Conservation (phyloP, 2,797 vertebrate genomes). For the Siniperca scherzeri region DNA sequence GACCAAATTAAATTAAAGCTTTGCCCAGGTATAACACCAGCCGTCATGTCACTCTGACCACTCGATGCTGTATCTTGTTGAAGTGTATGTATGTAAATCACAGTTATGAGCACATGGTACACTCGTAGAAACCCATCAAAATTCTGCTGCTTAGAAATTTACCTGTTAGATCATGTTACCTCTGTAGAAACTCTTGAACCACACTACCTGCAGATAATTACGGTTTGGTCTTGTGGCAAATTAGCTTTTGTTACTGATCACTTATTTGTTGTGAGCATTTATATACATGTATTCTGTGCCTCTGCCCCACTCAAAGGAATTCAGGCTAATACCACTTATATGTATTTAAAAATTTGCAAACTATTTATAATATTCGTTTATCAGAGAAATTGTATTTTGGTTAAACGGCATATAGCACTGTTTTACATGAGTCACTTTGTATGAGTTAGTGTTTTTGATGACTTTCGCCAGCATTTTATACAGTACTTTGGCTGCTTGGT, state of each 20-base stretch:
- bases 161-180: slow-evolving; percentile 26
- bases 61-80: slow-evolving; percentile 5
- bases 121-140: slow-evolving; percentile 24
- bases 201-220: slow-evolving; percentile 34
- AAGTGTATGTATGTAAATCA: background rate
- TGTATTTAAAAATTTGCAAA: slow-evolving; percentile 55
- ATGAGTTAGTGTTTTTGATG: slow-evolving; percentile 37
- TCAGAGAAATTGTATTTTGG: slow-evolving; percentile 60
- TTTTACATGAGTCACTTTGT: slow-evolving; percentile 59
- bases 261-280: slow-evolving; percentile 37
- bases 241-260: slow-evolving; percentile 54
- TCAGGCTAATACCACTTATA: slow-evolving; percentile 63
- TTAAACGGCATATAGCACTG: slow-evolving; percentile 54
- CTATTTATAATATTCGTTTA: slow-evolving; percentile 72
- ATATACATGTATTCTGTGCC: slow-evolving; percentile 51
- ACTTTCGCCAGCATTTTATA: slow-evolving; percentile 73
- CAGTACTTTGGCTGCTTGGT: slow-evolving; percentile 15
- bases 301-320: slow-evolving; percentile 39
- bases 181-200: slow-evolving; percentile 30
- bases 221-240: background rate
- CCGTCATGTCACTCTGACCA: slow-evolving; percentile 5
- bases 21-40: slow-evolving; percentile 30
- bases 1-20: slow-evolving; percentile 33
- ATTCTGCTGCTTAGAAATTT: slow-evolving; percentile 37
- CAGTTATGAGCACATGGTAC: background rate